phyloP scores from a whole-genome alignment of 2,113 vertebrate genomes.

The Galemys pyrenaicus region DNA sequence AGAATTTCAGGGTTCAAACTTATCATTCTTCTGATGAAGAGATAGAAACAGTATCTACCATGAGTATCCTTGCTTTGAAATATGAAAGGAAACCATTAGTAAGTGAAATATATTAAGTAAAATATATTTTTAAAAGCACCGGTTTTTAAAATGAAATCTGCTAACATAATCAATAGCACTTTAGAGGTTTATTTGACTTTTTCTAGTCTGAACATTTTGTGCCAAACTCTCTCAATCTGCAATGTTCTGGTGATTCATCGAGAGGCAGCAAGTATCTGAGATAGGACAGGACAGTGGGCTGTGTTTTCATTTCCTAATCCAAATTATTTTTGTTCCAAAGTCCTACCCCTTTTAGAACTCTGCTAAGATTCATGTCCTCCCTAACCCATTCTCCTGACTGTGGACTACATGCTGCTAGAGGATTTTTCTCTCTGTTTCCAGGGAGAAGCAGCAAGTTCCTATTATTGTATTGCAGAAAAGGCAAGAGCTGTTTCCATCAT shows the following conservation, averaged over 20 bases:
- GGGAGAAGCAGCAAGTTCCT: neutral
- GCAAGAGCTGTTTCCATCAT: neutral
- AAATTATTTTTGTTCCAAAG: slow-evolving; percentile 56
- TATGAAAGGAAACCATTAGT: neutral
- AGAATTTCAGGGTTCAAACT: neutral
- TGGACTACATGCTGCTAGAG: neutral
- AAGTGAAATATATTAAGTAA: slow-evolving; percentile 26
- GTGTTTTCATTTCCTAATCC: slow-evolving; percentile 37
- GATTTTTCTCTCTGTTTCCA: neutral
- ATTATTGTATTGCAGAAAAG: neutral
- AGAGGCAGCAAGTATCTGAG: neutral
- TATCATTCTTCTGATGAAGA: neutral
- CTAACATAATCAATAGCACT: neutral
- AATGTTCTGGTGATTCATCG: neutral
- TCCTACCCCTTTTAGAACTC: slow-evolving; percentile 9
- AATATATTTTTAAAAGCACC: neutral
- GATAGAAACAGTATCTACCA: neutral
- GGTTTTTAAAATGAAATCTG: neutral
- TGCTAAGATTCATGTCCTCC: neutral
- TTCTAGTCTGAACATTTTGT: slow-evolving; percentile 16
- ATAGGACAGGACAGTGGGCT: neutral
- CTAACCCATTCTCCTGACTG: neutral
- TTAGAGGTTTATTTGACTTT: slow-evolving; percentile 33
- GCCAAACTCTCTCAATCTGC: neutral
- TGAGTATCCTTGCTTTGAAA: neutral